Conservation (phyloP, 1,140 invertebrate species). For the Thalassaphorura encarpata region DNA sequence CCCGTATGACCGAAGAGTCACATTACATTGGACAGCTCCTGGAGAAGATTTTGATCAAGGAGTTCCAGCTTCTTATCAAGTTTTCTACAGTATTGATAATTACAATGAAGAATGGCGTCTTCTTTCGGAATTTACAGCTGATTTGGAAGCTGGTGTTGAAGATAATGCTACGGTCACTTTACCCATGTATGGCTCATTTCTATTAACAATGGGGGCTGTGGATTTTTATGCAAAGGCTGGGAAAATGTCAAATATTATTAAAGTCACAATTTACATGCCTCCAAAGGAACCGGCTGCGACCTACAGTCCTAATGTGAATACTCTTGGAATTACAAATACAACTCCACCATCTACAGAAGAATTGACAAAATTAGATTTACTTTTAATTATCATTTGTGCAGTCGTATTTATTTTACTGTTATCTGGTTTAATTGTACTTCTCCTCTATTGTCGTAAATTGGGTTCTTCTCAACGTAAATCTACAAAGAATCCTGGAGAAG, state of each 20-base stretch:
- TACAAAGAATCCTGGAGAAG: slow-evolving; percentile 21
- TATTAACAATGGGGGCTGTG: slow-evolving; percentile 18
- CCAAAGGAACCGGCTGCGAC: slow-evolving; percentile 23
- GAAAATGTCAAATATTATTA: slow-evolving; percentile 29
- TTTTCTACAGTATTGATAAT: slow-evolving; percentile 17
- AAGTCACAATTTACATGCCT: slow-evolving; percentile 17
- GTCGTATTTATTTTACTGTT: slow-evolving; percentile 27
- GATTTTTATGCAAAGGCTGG: slow-evolving; percentile 27
- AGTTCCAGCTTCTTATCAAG: slow-evolving; percentile 21
- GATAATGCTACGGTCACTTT: slow-evolving; percentile 27
- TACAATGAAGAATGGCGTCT: slow-evolving; percentile 21
- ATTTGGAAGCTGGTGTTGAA: slow-evolving; percentile 29
- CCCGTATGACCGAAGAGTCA: slow-evolving; percentile 35
- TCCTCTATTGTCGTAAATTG: slow-evolving; percentile 27
- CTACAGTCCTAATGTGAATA: background rate
- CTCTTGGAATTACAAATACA: slow-evolving; percentile 23
- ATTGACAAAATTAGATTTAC: slow-evolving; percentile 23
- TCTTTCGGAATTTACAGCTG: slow-evolving; percentile 20
- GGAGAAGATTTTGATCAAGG: slow-evolving; percentile 38
- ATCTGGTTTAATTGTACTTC: slow-evolving; percentile 25
- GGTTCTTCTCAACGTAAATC: slow-evolving; percentile 24
- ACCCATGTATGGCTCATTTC: slow-evolving; percentile 25
- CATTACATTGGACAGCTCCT: slow-evolving; percentile 46
- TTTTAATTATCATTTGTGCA: slow-evolving; percentile 30
- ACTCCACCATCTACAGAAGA: slow-evolving; percentile 28